Evolutionary conservation across 2,113 vertebrate species (phyloP), one percentile per base, ranked within the genome.

Genomic region (Manacus vitellinus): DNA sequence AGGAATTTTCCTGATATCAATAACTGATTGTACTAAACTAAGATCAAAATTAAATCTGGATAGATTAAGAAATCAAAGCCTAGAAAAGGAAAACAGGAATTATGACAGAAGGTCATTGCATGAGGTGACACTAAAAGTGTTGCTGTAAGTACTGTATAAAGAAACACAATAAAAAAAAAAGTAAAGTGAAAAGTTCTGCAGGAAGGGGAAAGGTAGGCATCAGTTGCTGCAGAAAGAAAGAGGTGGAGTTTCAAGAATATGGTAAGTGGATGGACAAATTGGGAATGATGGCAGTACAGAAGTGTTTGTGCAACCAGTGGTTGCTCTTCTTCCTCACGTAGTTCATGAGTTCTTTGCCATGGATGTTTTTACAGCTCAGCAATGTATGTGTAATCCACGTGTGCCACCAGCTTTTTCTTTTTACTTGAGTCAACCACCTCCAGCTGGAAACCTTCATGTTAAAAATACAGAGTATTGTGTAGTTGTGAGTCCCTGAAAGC

Each of bases 351-450:
- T 88, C 35, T 80, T 77, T 39, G 25, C 14, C 1, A 0, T 19
- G 31, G 19, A 39, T 62, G 72, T 24, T 61, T 58, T 18, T 59
- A 54, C 6, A 24, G 37, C 41, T 27, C 67, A 77, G 16, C 75
- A 35, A 13, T 12, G 19, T 52, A 33, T 35, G 8, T 6, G 9
- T 43, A 56, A 65, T 4, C 62, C 19, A 61, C 0, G 0, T n/a
- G 16, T 31, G 8, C 18, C 46, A 72, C 56, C 12, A 14, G 2
- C 18, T 54, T 31, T 70, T 44, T 6, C 25, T 37, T 30, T 47
- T 37, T 27, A 1, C 10, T 54, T 52, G 20, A 56, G 14, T 58
- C 52, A 81, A 2, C 7, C 12, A 43, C 49, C 49, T 87, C 73
- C 52, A 79, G 49, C 58, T 93, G 89, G 87, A 90, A 96, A 43